These are phyloP conservation scores for Sinocyclocheilus rhinocerous DNA, from an alignment of 2,113 vertebrate species.

Conservation along the genomic window DNA sequence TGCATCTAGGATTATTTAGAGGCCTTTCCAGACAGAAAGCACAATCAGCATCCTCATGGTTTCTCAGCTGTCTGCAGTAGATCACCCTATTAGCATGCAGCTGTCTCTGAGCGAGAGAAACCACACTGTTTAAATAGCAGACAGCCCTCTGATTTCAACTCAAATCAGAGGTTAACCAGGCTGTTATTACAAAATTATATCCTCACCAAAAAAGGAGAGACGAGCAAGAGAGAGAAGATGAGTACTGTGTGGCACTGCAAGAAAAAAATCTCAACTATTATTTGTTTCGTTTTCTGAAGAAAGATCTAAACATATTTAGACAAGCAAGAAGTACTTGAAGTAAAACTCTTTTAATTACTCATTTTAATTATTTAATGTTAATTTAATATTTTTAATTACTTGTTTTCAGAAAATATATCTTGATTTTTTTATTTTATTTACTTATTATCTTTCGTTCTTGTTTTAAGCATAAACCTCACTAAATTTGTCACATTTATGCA, in stretches of 20 bases:
- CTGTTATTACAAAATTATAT: slow-evolving; percentile 24
- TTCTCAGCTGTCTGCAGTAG: slow-evolving; percentile 15
- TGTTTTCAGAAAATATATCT: background rate
- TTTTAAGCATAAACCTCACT: background rate
- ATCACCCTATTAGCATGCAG: slow-evolving; percentile 17
- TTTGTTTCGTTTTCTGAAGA: background rate
- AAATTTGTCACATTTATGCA: background rate
- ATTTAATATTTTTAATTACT: background rate
- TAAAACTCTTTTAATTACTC: background rate
- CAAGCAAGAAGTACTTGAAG: background rate
- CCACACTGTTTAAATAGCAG: slow-evolving; percentile 30
- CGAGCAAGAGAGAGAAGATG: background rate
- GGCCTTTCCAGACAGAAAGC: slow-evolving; percentile 27
- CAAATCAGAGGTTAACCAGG: slow-evolving; percentile 37
- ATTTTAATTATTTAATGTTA: background rate
- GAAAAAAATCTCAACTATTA: background rate
- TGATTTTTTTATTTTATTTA: no score
- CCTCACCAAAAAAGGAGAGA: slow-evolving; percentile 2
- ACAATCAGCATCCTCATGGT: slow-evolving; percentile 15
- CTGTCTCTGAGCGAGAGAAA: background rate
- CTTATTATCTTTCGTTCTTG: background rate
- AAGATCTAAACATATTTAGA: background rate
- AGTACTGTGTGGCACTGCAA: background rate
- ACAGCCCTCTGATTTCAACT: slow-evolving; percentile 24
- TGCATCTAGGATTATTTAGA: slow-evolving; percentile 19